phyloP scores from a whole-genome alignment of 2,888 invertebrate genomes.

The Thumatha senex region DNA sequence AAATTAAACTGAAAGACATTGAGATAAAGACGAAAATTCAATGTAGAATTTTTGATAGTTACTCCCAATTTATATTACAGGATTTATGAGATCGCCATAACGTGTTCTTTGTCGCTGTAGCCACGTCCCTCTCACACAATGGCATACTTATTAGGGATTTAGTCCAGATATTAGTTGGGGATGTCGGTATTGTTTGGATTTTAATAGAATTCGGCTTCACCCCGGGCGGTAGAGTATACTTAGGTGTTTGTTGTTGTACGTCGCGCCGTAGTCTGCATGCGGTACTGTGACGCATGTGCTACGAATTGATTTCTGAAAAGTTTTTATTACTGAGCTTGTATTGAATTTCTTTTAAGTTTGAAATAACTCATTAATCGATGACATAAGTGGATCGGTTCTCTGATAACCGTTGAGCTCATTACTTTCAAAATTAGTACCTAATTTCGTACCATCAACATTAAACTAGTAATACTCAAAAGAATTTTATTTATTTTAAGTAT shows the following conservation, averaged over 20 bases:
- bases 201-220: slow-evolving; percentile 79
- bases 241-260: slow-evolving; percentile 38
- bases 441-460: too few relatives aligned
- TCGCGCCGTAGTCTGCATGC: slow-evolving; percentile 47
- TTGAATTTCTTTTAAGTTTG: slow-evolving; percentile 13
- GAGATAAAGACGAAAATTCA: slow-evolving; percentile 27
- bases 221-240: slow-evolving; percentile 73
- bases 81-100: slow-evolving; percentile 74
- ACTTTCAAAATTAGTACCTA: too few relatives aligned
- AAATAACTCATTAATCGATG: too few relatives aligned
- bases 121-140: slow-evolving; percentile 82
- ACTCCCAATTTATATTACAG: slow-evolving; percentile 15
- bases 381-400: too few relatives aligned
- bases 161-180: slow-evolving; percentile 84
- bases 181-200: slow-evolving; percentile 80
- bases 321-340: slow-evolving; percentile 26
- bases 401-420: too few relatives aligned
- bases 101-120: slow-evolving; percentile 81
- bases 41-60: slow-evolving; percentile 5
- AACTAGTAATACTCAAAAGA: too few relatives aligned
- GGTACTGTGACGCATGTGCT: slow-evolving; percentile 54
- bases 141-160: slow-evolving; percentile 84
- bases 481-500: too few relatives aligned
- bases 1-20: slow-evolving; percentile 24
- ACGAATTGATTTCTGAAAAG: slow-evolving; percentile 48